Base-by-base conservation (phyloP, 1,140 invertebrate species). In the Drosophila sechellia region DNA sequence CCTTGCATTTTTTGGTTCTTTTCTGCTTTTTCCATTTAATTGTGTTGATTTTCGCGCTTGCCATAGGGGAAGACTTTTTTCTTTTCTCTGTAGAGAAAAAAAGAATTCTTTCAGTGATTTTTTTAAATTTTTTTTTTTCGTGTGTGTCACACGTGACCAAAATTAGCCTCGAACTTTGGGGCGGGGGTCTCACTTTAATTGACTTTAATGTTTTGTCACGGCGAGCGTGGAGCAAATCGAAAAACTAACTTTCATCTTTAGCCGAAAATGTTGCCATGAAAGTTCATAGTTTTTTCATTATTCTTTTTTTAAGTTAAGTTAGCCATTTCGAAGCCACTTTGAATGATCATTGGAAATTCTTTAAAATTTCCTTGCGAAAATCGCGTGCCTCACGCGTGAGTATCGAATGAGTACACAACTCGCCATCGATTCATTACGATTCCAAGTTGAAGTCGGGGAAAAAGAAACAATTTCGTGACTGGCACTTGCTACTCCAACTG, bases 21-120 rank as follows among this genome's bases (percentile, higher is more conserved):
- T 3, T 10, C 6, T 31, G 0, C 5, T 0, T 15, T 35, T 48
- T 31, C n/a, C 12, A 12, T 55, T 75, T 74, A 75, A 74, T 75
- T 75, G 59, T 74, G 72, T 74, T 75, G 59, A 64, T 50, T 50
- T 64, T 66, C 58, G 37, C 45, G 64, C 64, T 49, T 50, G 17
- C 27, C 25, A 61, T 40, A 64, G 46, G 17, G 35, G 17, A 8
- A 31, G 39, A 56, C 5, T 34, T 58, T 20, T 58, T 56, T n/a
- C 34, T 40, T 31, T 31, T 34, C 4, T 20, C 31, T 46, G 37
- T 37, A 39, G 3, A 22, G 20, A 22, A 22, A 22, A 42, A 15
- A 57, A 31, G 15, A 40, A 58, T 57, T 57, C 5, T 58, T 58
- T n/a, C 27, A 25, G 5, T 56, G 27, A 6, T 4, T 34, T 43